Evolutionary conservation across 2,113 vertebrate species (phyloP).

Genomic region (Heliornis fulica): DNA sequence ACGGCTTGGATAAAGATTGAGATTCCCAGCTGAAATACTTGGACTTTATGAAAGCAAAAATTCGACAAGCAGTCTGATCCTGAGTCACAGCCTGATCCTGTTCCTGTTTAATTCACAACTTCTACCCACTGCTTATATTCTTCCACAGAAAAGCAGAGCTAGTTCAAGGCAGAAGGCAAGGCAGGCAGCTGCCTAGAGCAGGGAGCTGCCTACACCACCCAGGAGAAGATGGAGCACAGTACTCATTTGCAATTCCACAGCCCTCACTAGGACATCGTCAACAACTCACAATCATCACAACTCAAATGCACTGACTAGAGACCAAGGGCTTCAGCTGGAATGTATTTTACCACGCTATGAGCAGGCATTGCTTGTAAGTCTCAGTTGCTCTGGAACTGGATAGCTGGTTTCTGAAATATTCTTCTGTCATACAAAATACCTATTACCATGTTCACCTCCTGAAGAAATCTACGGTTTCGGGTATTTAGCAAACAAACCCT

Average conservation of each 20-base stretch:
- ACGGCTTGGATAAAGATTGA: neutral
- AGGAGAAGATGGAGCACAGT: accelerated
- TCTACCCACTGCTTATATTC: slow-evolving; percentile 6
- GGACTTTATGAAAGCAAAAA: neutral
- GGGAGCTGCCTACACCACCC: slow-evolving; percentile 37
- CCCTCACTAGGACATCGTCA: neutral
- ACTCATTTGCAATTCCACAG: slow-evolving; percentile 23
- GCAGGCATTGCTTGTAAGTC: neutral
- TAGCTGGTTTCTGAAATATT: neutral
- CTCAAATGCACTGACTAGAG: neutral
- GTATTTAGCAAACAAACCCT: neutral
- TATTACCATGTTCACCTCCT: neutral
- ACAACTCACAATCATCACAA: too few species aligned
- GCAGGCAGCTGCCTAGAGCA: slow-evolving; percentile 36
- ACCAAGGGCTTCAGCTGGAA: neutral
- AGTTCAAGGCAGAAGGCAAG: slow-evolving; percentile 44
- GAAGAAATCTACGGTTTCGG: neutral
- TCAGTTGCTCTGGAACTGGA: neutral
- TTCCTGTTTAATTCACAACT: neutral
- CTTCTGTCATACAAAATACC: neutral
- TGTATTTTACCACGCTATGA: neutral
- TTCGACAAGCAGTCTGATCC: neutral
- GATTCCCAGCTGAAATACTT: neutral
- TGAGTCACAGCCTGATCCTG: neutral
- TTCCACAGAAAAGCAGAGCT: neutral